Conservation (phyloP, 2,888 invertebrate genomes). For the Azorinus chamasolen region DNA sequence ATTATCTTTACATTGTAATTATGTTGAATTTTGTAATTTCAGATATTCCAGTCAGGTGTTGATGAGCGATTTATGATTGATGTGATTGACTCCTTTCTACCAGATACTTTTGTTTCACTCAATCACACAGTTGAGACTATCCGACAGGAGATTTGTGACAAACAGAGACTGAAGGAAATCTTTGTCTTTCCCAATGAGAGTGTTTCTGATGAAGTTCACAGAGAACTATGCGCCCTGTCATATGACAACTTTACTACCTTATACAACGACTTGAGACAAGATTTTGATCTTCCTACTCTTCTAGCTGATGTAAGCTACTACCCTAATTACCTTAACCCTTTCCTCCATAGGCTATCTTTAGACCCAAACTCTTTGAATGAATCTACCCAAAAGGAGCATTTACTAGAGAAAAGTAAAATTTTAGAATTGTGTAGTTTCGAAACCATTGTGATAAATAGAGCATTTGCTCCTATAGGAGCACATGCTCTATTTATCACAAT, state of each 20-base stretch:
- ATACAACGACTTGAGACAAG: constrained; percentile 54
- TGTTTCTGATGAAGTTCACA: constrained; percentile 61
- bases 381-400: too few species aligned
- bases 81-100: constrained; percentile 43
- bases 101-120: constrained; percentile 31
- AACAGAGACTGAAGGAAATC: constrained; percentile 57
- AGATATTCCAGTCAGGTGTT: constrained; percentile 41
- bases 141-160: constrained; percentile 54
- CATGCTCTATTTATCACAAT: too few species aligned
- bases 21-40: too few species aligned
- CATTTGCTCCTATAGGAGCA: too few species aligned
- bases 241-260: constrained; percentile 53
- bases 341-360: too few species aligned
- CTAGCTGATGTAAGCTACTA: constrained; percentile 64
- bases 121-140: constrained; percentile 36
- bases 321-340: too few species aligned
- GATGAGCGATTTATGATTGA: constrained; percentile 40
- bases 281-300: constrained; percentile 44
- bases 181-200: constrained; percentile 67
- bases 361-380: too few species aligned
- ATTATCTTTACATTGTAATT: too few species aligned
- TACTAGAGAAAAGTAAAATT: too few species aligned
- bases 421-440: too few species aligned
- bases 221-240: constrained; percentile 71
- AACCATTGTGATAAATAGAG: too few species aligned